Evolutionary conservation across 2,797 vertebrate species (phyloP).

Genomic region (Paguma larvata): DNA sequence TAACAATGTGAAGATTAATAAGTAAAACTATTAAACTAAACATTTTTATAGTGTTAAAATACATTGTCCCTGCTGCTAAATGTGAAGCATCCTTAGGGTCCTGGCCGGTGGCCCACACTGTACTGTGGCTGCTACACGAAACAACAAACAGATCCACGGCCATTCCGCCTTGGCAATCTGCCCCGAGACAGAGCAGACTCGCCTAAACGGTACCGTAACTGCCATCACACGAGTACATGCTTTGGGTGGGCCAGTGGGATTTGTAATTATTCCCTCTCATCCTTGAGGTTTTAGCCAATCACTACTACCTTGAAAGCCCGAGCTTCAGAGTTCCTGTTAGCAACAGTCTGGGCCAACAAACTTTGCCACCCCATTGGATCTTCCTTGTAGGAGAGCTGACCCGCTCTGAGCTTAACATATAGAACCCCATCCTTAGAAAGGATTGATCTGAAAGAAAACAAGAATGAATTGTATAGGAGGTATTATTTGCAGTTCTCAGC

Average conservation of each 20-base stretch:
- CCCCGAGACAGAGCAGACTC: background rate
- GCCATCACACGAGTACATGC: background rate
- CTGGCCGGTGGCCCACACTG: background rate
- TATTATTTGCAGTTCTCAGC: background rate
- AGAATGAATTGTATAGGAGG: background rate
- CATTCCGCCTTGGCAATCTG: background rate
- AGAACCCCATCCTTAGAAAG: constrained; percentile 95
- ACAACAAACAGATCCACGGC: background rate
- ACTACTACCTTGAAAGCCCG: constrained; percentile 94
- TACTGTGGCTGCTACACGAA: background rate
- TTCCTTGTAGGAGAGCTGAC: constrained; percentile 98
- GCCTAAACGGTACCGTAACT: background rate
- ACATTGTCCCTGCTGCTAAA: background rate
- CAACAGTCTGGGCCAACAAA: constrained; percentile 94
- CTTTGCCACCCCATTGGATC: constrained; percentile 99
- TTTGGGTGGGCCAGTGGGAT: too few species aligned
- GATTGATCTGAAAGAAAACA: constrained; percentile 92
- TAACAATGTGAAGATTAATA: background rate
- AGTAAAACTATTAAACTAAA: constrained; percentile 48
- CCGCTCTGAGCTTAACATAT: constrained; percentile 97
- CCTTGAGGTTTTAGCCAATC: background rate
- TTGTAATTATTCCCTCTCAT: background rate
- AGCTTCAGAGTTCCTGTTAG: constrained; percentile 93
- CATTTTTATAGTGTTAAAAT: background rate
- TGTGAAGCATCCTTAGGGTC: background rate